A percentile compares a stretch with the other conserved stretches of the same genome.
These are phyloP conservation scores for Pterocles burchelli DNA, from an alignment of 2,113 vertebrate species.

Conservation along the genomic window DNA sequence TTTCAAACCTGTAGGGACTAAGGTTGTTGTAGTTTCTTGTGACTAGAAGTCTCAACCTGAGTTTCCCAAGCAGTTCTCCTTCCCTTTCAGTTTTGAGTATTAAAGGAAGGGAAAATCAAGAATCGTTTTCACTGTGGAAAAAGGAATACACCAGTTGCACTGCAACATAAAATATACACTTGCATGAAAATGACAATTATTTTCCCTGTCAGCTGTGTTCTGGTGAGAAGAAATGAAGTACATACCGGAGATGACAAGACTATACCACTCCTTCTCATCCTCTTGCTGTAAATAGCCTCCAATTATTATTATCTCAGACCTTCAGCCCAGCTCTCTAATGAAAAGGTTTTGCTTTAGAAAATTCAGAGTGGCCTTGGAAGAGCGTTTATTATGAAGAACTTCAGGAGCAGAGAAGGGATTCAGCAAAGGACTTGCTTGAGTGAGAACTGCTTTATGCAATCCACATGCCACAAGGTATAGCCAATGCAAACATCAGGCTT, in stretches of 20 bases:
- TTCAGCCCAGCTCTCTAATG: neutral
- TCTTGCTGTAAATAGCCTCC: neutral
- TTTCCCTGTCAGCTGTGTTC: neutral
- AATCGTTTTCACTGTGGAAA: neutral
- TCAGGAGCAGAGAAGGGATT: neutral
- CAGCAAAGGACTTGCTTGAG: neutral
- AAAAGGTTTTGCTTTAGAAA: slow-evolving; percentile 28
- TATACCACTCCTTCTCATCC: neutral
- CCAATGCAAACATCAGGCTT: neutral
- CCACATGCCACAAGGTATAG: neutral
- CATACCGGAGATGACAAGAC: neutral
- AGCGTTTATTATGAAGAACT: neutral
- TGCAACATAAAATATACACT: neutral
- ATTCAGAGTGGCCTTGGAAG: neutral
- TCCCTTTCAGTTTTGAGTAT: neutral
- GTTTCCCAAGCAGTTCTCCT: neutral
- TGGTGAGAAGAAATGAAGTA: neutral
- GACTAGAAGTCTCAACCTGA: neutral
- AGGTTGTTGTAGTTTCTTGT: neutral
- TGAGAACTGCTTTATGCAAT: neutral
- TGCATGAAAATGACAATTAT: neutral
- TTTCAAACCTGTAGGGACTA: neutral
- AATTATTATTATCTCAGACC: slow-evolving; percentile 27
- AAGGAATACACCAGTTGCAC: neutral
- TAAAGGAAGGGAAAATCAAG: neutral